Evolutionary conservation across 2,888 invertebrate genomes (phyloP).

Genomic region (Parascotia fuliginaria): DNA sequence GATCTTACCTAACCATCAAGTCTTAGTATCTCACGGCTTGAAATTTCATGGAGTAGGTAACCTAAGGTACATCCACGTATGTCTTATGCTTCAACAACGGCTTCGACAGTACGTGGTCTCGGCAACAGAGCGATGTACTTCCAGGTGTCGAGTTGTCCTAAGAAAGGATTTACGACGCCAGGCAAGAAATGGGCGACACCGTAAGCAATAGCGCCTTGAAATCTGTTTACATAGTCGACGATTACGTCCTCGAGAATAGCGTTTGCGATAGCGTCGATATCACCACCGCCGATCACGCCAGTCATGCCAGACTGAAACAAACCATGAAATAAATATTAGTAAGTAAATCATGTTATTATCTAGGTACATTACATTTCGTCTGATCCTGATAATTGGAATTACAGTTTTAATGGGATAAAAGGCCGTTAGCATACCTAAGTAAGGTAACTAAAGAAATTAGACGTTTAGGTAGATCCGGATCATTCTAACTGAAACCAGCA

Average conservation of each 20-base stretch:
- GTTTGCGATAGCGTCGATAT: constrained; percentile 75
- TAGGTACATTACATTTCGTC: too few species aligned
- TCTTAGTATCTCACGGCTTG: too few species aligned
- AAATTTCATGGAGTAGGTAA: too few species aligned
- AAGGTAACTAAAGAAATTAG: too few species aligned
- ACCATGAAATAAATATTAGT: not conserved
- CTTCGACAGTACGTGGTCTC: constrained; percentile 14
- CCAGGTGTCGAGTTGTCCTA: constrained; percentile 72
- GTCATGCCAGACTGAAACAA: constrained; percentile 63
- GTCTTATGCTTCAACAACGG: too few species aligned
- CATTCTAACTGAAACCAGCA: too few species aligned
- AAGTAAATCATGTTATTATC: too few species aligned
- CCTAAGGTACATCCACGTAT: too few species aligned
- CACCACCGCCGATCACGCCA: constrained; percentile 79
- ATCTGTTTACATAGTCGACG: constrained; percentile 68
- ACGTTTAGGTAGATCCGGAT: too few species aligned
- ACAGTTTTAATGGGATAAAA: too few species aligned
- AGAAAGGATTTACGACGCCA: constrained; percentile 57
- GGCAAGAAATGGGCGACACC: constrained; percentile 32
- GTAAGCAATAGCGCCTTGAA: constrained; percentile 63
- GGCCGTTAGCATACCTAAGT: too few species aligned
- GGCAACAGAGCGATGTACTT: constrained; percentile 57
- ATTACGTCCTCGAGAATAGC: constrained; percentile 70
- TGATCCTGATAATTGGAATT: too few species aligned
- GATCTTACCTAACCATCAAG: not conserved